These are phyloP conservation scores for Drosophila biarmipes DNA, from an alignment of 1,140 invertebrate species.

Conservation along the genomic window DNA sequence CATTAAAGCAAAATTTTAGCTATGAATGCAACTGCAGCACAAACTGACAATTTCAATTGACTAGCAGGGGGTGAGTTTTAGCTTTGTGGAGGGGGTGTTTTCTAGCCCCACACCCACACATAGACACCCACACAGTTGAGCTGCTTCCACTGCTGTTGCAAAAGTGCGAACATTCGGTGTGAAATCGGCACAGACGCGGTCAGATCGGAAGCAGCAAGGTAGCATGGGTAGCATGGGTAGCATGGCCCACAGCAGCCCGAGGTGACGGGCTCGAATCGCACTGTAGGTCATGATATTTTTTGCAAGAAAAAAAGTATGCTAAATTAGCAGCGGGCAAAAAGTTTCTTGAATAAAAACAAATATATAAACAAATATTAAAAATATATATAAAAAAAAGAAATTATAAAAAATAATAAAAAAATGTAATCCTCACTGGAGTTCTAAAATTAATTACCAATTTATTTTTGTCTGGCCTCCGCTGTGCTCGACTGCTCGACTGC, in stretches of 20 bases:
- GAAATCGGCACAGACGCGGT: constrained; percentile 9
- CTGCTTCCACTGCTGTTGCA: constrained; percentile 45
- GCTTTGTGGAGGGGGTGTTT: background rate
- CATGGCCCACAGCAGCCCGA: too few species aligned
- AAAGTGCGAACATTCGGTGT: constrained; percentile 44
- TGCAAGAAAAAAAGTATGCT: background rate
- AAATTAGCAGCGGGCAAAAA: too few species aligned
- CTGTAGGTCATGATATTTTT: too few species aligned
- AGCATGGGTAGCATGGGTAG: background rate
- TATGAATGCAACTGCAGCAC: constrained; percentile 46
- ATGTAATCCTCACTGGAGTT: too few species aligned
- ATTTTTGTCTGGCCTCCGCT: background rate
- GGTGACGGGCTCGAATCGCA: too few species aligned
- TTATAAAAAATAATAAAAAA: too few species aligned
- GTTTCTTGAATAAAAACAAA: too few species aligned
- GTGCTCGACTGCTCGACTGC: constrained; percentile 3
- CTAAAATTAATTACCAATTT: too few species aligned
- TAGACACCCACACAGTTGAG: constrained; percentile 15
- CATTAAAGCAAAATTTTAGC: constrained; percentile 66
- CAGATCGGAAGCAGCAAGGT: background rate
- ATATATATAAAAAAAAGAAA: too few species aligned
- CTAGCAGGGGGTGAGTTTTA: constrained; percentile 15
- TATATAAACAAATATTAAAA: too few species aligned
- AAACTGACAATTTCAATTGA: constrained; percentile 47
- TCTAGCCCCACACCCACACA: constrained; percentile 7